These are phyloP conservation scores for Muscina levida DNA, from an alignment of 2,888 invertebrate species.

Conservation along the genomic window DNA sequence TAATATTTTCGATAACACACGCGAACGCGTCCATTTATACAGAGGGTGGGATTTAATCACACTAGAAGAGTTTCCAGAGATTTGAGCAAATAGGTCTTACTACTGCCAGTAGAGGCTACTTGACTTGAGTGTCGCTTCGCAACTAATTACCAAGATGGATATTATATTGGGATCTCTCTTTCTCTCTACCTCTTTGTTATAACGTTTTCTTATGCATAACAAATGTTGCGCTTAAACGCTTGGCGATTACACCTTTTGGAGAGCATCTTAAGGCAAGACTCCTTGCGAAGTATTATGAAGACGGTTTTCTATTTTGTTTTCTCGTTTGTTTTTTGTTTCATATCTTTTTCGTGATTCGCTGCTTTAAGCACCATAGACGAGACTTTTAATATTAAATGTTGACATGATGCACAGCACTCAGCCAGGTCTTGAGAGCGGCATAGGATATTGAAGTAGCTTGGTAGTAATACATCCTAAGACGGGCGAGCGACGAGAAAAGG, in stretches of 20 bases:
- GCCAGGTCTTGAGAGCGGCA: slow-evolving; percentile 14
- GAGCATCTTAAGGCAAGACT: slow-evolving; percentile 19
- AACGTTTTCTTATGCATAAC: slow-evolving; percentile 21
- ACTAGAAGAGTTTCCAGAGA: too few relatives aligned
- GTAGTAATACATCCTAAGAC: slow-evolving; percentile 4
- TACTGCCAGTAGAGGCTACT: slow-evolving; percentile 31
- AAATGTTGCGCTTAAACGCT: slow-evolving; percentile 8
- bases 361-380: slow-evolving; percentile 36
- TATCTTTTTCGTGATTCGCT: not conserved
- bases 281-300: slow-evolving; percentile 15
- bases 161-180: not conserved
- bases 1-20: slow-evolving; percentile 13
- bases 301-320: slow-evolving; percentile 28
- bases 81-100: not conserved
- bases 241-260: slow-evolving; percentile 32
- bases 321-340: not conserved
- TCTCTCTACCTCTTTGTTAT: not conserved
- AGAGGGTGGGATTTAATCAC: too few relatives aligned
- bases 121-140: slow-evolving; percentile 41
- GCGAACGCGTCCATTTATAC: too few relatives aligned
- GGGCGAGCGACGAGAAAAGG: not conserved
- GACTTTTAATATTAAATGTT: slow-evolving; percentile 55
- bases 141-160: slow-evolving; percentile 60
- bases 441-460: slow-evolving; percentile 9
- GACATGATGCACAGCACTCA: slow-evolving; percentile 50